Conservation (phyloP, 2,113 vertebrate genomes). For the Isurus oxyrinchus region DNA sequence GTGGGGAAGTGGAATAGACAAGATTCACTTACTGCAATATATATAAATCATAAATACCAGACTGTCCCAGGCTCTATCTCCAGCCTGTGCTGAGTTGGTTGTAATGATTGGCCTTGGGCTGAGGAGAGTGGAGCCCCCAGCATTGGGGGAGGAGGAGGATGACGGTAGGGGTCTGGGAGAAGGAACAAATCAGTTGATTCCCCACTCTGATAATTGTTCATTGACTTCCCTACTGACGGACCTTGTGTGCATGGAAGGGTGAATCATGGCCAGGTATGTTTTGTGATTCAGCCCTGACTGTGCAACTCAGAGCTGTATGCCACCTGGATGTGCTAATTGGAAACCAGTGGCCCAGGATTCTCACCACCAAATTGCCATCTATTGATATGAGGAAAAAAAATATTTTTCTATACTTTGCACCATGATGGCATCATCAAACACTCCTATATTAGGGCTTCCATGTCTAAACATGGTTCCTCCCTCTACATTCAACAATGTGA, state of each 20-base stretch:
- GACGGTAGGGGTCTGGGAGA: too few relatives aligned
- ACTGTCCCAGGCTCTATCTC: not conserved
- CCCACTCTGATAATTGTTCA: not conserved
- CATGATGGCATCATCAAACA: not conserved
- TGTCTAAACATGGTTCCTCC: not conserved
- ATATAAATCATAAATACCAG: not conserved
- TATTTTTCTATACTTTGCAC: not conserved
- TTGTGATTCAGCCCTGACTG: not conserved
- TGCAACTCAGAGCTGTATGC: not conserved
- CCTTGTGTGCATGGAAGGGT: not conserved
- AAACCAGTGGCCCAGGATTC: too few relatives aligned
- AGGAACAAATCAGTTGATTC: too few relatives aligned
- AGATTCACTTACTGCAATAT: not conserved
- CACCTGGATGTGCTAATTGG: too few relatives aligned
- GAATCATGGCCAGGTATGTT: not conserved
- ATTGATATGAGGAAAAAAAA: too few relatives aligned
- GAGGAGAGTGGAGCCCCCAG: not conserved
- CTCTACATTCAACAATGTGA: not conserved
- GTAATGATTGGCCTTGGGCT: not conserved
- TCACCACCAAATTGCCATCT: too few relatives aligned
- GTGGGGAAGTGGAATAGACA: not conserved
- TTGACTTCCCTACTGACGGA: not conserved
- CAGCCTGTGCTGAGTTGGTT: not conserved
- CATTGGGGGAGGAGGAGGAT: not conserved
- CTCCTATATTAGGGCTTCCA: not conserved